phyloP scores from a whole-genome alignment of 2,888 invertebrate genomes.

The Agonum fuliginosum region DNA sequence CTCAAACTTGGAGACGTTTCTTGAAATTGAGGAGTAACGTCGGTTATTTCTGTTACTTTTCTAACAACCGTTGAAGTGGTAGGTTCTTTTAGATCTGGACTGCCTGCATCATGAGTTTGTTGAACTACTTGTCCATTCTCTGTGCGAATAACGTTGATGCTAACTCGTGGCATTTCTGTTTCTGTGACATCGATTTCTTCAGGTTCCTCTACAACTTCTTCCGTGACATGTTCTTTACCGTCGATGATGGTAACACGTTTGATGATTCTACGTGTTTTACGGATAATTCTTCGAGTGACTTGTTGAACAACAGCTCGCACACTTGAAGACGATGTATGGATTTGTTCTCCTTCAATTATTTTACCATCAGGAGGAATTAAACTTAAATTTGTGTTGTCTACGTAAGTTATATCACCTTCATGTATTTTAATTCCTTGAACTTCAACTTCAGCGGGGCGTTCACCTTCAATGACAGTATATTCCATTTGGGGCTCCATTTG shows the following conservation, averaged over 20 bases:
- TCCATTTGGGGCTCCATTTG: constrained; percentile 78
- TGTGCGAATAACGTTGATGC: constrained; percentile 79
- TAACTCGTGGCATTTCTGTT: constrained; percentile 83
- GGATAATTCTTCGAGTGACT: constrained; percentile 85
- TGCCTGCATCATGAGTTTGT: constrained; percentile 56
- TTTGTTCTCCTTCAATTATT: constrained; percentile 68
- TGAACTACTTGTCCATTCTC: constrained; percentile 74
- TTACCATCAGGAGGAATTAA: constrained; percentile 67
- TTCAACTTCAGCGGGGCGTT: constrained; percentile 70
- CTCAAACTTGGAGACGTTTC: constrained; percentile 41
- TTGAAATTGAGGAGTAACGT: constrained; percentile 62
- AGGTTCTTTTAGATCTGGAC: constrained; percentile 52
- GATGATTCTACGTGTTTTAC: constrained; percentile 84
- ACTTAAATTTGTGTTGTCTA: constrained; percentile 68
- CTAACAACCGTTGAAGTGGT: constrained; percentile 20
- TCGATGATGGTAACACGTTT: constrained; percentile 85
- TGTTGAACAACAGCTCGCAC: constrained; percentile 89
- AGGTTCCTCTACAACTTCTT: constrained; percentile 90
- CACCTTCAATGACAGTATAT: constrained; percentile 76
- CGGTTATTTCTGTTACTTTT: constrained; percentile 60
- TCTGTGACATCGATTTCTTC: constrained; percentile 84
- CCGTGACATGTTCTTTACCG: constrained; percentile 88
- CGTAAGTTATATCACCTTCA: constrained; percentile 71
- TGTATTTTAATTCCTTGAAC: constrained; percentile 70
- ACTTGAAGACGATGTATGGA: constrained; percentile 80